Evolutionary conservation across 1,140 invertebrate species (phyloP), one percentile per base, ranked within the genome.

Genomic region (Drosophila ohnishii): DNA sequence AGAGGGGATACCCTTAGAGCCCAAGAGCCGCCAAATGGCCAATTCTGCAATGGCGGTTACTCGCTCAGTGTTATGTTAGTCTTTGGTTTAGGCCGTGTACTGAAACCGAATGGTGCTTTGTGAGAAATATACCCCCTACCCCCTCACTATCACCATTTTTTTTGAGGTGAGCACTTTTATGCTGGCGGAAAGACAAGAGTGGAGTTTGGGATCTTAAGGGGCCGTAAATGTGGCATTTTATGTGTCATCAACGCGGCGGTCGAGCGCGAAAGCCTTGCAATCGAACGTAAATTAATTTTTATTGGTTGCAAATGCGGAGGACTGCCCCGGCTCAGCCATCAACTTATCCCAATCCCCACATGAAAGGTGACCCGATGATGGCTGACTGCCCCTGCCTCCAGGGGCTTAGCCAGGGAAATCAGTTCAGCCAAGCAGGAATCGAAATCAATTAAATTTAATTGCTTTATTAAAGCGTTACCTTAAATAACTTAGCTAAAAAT

Each of bases 281-380:
- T 83, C 84, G 83, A 88, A 84, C 80, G 76, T 87, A 87, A 87
- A 87, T 88, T 87, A 88, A 83, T 77, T 88, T 87, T 87, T 84
- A 87, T 87, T 60, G 84, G 51, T 62, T 55, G 59, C 71, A 69
- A 64, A 67, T 75, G 42, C 35, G 65, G 60, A 19, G 51, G 56
- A 32, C 48, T 50, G 62, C 16, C 63, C 34, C 42, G n/a, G 35
- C 63, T 39, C 61, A 35, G 60, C 34, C 70, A 71, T 47, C 58
- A 74, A 66, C 42, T 71, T 71, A 71, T 35, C 65, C 67, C 32
- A 19, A 39, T 34, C 34, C 50, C 67, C 74, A 64, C 66, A 76
- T 73, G 47, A 80, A 37, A 59, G 65, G 62, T 66, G 65, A n/a
- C 65, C 61, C 61, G 14, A 51, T 35, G 14, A 51, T 35, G 47